Conservation (phyloP, 2,113 vertebrate genomes). For the Limanda limanda region DNA sequence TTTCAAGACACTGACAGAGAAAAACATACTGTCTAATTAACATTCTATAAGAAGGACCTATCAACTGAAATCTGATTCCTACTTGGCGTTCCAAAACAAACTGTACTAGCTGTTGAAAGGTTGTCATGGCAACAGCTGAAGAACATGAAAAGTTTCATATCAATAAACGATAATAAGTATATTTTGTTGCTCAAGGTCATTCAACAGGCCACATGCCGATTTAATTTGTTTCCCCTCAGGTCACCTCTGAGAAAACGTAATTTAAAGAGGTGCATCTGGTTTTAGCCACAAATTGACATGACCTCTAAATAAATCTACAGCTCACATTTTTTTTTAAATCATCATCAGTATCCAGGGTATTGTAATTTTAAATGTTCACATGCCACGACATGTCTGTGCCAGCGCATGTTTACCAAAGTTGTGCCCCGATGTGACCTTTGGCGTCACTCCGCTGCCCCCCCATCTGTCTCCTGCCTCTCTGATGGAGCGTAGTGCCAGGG, state of each 20-base stretch:
- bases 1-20: too few relatives aligned
- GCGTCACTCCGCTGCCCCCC: slow-evolving; percentile 20
- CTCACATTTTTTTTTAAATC: background rate
- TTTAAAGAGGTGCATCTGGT: background rate
- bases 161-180: background rate
- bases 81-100: background rate
- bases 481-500: slow-evolving; percentile 49
- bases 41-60: background rate
- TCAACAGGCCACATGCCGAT: background rate
- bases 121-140: background rate
- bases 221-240: background rate
- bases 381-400: background rate
- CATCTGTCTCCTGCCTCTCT: slow-evolving; percentile 45
- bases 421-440: slow-evolving; percentile 14
- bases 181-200: background rate
- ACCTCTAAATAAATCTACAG: background rate
- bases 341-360: background rate
- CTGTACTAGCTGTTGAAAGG: background rate
- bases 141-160: background rate
- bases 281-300: background rate
- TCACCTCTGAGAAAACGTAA: background rate
- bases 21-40: too few relatives aligned
- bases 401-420: slow-evolving; percentile 22
- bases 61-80: background rate
- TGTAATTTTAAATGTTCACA: background rate